phyloP scores from a whole-genome alignment of 2,888 invertebrate genomes.

The Eupithecia tripunctaria region DNA sequence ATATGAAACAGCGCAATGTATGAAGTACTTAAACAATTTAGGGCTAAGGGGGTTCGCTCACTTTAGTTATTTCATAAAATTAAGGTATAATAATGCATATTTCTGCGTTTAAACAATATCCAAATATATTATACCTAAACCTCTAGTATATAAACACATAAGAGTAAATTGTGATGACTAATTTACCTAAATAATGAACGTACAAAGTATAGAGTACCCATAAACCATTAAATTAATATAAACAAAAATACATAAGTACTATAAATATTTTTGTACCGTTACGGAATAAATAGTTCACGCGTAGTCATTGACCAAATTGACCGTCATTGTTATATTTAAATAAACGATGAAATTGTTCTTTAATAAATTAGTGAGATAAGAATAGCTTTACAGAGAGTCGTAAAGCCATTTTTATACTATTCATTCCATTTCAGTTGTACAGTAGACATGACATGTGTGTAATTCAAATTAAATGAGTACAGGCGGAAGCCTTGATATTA shows the following conservation, averaged over 20 bases:
- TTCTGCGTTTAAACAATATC: slow-evolving; percentile 48
- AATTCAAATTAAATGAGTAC: slow-evolving; percentile 73
- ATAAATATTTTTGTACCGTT: slow-evolving; percentile 80
- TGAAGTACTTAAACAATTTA: slow-evolving; percentile 51
- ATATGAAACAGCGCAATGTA: slow-evolving; percentile 47
- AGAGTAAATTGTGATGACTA: slow-evolving; percentile 72
- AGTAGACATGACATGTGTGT: slow-evolving; percentile 50
- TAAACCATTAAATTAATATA: slow-evolving; percentile 63
- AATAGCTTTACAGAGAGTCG: slow-evolving; percentile 64
- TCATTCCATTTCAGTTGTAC: slow-evolving; percentile 70
- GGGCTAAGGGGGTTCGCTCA: slow-evolving; percentile 63
- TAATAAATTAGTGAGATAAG: slow-evolving; percentile 63
- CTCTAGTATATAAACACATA: slow-evolving; percentile 61
- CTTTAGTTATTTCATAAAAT: slow-evolving; percentile 50
- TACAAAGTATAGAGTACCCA: slow-evolving; percentile 78
- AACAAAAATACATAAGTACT: slow-evolving; percentile 58
- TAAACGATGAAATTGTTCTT: slow-evolving; percentile 50
- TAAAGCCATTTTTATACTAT: slow-evolving; percentile 63
- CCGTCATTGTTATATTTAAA: slow-evolving; percentile 52
- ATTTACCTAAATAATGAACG: slow-evolving; percentile 75
- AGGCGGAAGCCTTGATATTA: slow-evolving; percentile 78
- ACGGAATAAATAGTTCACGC: slow-evolving; percentile 68
- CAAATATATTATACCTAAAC: slow-evolving; percentile 57
- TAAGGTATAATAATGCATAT: slow-evolving; percentile 44
- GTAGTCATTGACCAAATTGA: slow-evolving; percentile 72